A percentile compares a stretch with the other conserved stretches of the same genome.
Conservation (phyloP, 2,888 invertebrate genomes). For the Diaperis boleti region DNA sequence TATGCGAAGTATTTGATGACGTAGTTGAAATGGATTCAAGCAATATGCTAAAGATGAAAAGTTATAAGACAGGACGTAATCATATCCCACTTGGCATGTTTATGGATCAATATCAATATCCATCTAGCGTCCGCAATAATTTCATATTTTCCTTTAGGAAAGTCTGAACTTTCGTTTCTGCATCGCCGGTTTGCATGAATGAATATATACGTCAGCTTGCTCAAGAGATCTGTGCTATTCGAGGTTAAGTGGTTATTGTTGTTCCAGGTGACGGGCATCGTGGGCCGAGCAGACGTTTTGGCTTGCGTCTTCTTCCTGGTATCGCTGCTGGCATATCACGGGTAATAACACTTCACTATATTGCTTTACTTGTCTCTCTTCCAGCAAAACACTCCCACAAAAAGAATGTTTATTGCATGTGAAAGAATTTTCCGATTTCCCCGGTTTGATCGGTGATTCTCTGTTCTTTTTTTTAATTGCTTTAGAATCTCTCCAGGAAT, state of each 20-base stretch:
- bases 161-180: not conserved
- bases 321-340: slow-evolving; percentile 83
- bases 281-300: slow-evolving; percentile 88
- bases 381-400: slow-evolving; percentile 22
- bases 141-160: not conserved
- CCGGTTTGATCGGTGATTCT: slow-evolving; percentile 23
- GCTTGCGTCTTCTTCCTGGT: slow-evolving; percentile 86
- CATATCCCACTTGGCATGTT: too few relatives aligned
- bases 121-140: not conserved
- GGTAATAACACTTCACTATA: slow-evolving; percentile 68
- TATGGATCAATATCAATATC: not conserved
- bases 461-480: slow-evolving; percentile 9
- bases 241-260: slow-evolving; percentile 49
- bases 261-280: slow-evolving; percentile 86
- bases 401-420: slow-evolving; percentile 31
- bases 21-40: too few relatives aligned
- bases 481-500: not conserved
- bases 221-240: slow-evolving; percentile 27
- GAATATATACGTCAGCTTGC: slow-evolving; percentile 22
- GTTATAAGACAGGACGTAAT: too few relatives aligned
- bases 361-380: slow-evolving; percentile 32
- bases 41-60: too few relatives aligned
- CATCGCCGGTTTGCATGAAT: slow-evolving; percentile 17
- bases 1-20: too few relatives aligned
- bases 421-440: slow-evolving; percentile 28